Conservation (phyloP, 2,888 invertebrate species). For the Plagiodera versicolora region DNA sequence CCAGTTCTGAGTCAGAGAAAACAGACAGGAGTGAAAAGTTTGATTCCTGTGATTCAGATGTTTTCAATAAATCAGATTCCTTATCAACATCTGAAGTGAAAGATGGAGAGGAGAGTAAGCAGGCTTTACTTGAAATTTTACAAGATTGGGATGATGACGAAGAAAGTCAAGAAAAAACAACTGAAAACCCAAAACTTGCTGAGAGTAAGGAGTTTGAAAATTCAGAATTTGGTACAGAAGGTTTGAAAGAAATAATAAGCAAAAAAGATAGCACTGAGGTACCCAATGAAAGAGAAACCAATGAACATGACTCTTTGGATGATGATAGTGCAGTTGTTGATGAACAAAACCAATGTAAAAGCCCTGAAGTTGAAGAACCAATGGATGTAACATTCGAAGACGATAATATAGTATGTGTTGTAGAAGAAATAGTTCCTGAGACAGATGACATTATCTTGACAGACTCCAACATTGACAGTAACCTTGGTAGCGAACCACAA, state of each 20-base stretch:
- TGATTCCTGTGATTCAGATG: neutral
- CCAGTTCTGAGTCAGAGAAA: neutral
- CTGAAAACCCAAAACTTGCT: no score
- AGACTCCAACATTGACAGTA: neutral
- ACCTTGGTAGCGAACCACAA: neutral
- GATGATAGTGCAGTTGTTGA: slow-evolving; percentile 17
- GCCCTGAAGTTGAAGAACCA: neutral
- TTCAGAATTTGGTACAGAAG: slow-evolving; percentile 11
- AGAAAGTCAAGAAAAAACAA: slow-evolving; percentile 29
- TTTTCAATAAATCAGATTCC: neutral
- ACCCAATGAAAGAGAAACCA: slow-evolving; percentile 6
- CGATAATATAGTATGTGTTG: slow-evolving; percentile 31
- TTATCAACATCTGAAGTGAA: neutral
- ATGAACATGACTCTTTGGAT: slow-evolving; percentile 6
- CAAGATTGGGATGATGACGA: slow-evolving; percentile 41
- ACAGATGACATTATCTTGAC: slow-evolving; percentile 18
- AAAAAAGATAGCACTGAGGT: neutral
- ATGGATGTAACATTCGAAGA: slow-evolving; percentile 9
- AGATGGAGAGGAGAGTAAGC: slow-evolving; percentile 21
- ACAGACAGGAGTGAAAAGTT: neutral
- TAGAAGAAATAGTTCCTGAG: slow-evolving; percentile 33
- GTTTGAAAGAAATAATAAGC: slow-evolving; percentile 17
- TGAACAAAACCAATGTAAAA: no score
- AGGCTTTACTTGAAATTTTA: slow-evolving; percentile 23
- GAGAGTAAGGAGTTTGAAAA: slow-evolving; percentile 10